Percentiles rank a stretch among this genome's conserved stretches.
These are phyloP conservation scores for Coremacera marginata DNA, from an alignment of 2,888 invertebrate species.

Conservation along the genomic window DNA sequence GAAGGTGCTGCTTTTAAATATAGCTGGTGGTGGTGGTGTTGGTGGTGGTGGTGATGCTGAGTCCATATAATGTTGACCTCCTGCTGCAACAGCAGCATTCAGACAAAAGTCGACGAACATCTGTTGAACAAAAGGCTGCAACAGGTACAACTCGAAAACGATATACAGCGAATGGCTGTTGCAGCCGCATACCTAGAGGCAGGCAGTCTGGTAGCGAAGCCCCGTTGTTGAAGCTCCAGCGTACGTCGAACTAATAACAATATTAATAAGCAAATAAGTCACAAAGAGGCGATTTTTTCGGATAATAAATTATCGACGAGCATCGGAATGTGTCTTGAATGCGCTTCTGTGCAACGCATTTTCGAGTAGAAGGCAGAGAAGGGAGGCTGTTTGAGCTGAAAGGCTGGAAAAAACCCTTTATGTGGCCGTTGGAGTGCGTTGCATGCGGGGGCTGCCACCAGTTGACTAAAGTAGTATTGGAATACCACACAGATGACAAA, in stretches of 20 bases:
- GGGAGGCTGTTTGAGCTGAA: background rate
- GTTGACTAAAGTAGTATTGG: background rate
- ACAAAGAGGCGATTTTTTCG: slow-evolving; percentile 65
- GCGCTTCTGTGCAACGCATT: slow-evolving; percentile 55
- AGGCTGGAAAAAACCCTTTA: background rate
- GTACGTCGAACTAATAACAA: slow-evolving; percentile 40
- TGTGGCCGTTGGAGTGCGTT: background rate
- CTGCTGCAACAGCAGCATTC: background rate
- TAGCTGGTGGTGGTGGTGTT: no score
- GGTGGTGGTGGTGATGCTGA: no score
- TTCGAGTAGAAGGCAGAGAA: background rate
- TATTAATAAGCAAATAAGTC: slow-evolving; percentile 66
- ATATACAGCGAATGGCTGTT: background rate
- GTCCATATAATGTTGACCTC: background rate
- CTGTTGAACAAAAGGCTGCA: slow-evolving; percentile 25
- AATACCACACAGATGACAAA: slow-evolving; percentile 26
- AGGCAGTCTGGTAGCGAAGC: background rate
- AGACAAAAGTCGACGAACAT: slow-evolving; percentile 9
- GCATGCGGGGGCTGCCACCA: background rate
- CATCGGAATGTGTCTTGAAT: slow-evolving; percentile 53
- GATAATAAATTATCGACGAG: slow-evolving; percentile 65
- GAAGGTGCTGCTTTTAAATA: no score
- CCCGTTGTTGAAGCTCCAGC: background rate
- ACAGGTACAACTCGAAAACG: background rate
- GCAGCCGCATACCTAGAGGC: background rate